Conservation (phyloP, 1,140 invertebrate genomes). For the Anastrepha ludens region DNA sequence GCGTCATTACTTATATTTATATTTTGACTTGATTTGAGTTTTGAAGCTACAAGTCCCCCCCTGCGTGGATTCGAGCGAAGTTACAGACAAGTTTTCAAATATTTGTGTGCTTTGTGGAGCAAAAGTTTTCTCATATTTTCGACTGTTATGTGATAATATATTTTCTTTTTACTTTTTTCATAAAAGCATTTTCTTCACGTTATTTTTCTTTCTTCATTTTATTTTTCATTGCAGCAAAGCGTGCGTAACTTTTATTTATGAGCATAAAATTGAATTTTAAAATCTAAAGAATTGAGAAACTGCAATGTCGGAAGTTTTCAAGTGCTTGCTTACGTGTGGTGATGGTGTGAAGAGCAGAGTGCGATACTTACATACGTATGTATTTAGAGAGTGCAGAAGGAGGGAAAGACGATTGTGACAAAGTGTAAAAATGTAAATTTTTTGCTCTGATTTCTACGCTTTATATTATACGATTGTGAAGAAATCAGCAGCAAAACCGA, state of each 20-base stretch:
- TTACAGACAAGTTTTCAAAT: constrained; percentile 37
- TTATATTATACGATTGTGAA: constrained; percentile 3
- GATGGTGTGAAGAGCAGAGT: not conserved
- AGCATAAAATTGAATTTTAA: constrained; percentile 50
- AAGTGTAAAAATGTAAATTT: constrained; percentile 39
- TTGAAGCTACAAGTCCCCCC: not conserved
- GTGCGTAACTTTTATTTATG: constrained; percentile 50
- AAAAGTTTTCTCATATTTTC: constrained; percentile 32
- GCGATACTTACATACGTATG: not conserved
- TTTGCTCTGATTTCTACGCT: not conserved
- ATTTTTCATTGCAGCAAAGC: not conserved
- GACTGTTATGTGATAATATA: not conserved
- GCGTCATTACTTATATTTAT: not conserved
- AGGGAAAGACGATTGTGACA: not conserved
- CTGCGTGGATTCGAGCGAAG: not conserved
- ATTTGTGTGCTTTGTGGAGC: not conserved
- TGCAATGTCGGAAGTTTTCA: constrained; percentile 41
- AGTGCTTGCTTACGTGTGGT: not conserved
- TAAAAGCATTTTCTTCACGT: not conserved
- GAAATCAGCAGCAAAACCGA: not conserved
- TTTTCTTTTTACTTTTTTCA: not conserved
- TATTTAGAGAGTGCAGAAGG: not conserved
- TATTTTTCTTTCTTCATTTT: too few relatives aligned
- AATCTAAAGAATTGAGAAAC: constrained; percentile 47
- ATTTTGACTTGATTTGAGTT: constrained; percentile 4